Percentiles rank a stretch among this genome's conserved stretches.
Evolutionary conservation across 23 tunicate genomes (phyloP).

Genomic region (Styela clava): DNA sequence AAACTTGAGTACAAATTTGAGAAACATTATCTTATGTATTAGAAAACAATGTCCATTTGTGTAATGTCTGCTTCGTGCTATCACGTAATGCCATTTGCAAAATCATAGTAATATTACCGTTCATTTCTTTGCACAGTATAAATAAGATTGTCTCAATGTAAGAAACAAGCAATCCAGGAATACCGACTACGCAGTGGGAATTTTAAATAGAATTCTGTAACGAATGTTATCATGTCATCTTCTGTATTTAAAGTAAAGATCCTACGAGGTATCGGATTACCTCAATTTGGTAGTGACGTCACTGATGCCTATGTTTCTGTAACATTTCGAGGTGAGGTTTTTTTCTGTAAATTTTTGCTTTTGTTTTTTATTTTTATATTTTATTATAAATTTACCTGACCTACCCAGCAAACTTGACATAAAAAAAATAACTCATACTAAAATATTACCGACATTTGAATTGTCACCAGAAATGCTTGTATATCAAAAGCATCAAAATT

Average conservation of each 20-base stretch:
- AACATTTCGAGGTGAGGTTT: constrained; percentile 63
- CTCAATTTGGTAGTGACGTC: constrained; percentile 33
- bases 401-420: not conserved
- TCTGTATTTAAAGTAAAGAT: constrained; percentile 15
- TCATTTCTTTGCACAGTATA: too few relatives aligned
- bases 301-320: constrained; percentile 62
- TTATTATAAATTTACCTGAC: not conserved
- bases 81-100: too few relatives aligned
- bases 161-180: too few relatives aligned
- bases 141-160: too few relatives aligned
- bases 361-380: not conserved
- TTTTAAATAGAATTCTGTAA: not conserved
- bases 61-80: too few relatives aligned
- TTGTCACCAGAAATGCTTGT: too few relatives aligned
- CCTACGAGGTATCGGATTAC: constrained; percentile 9
- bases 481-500: too few relatives aligned
- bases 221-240: not conserved
- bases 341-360: not conserved
- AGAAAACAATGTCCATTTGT: too few relatives aligned
- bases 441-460: not conserved
- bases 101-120: too few relatives aligned
- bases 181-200: too few relatives aligned
- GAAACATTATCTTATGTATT: too few relatives aligned
- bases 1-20: too few relatives aligned
- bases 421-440: not conserved